Conservation (phyloP, 2,888 invertebrate species). For the Euzetes globulus region DNA sequence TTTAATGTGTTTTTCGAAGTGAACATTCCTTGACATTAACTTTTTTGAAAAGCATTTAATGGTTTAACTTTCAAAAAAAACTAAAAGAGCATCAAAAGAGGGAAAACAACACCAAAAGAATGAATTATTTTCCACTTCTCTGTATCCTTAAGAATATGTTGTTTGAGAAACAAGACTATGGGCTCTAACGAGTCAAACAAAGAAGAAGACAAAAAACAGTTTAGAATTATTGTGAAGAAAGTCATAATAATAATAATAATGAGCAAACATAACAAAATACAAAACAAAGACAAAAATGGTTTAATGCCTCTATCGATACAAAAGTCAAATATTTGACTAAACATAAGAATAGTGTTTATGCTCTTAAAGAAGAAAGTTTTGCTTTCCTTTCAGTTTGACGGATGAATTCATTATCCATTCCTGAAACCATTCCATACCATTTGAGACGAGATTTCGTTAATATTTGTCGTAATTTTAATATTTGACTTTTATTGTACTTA, state of each 20-base stretch:
- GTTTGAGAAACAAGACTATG: neutral
- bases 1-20: neutral
- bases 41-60: neutral
- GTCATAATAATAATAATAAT: neutral
- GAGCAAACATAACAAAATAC: neutral
- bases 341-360: neutral
- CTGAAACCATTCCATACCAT: neutral
- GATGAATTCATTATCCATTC: too few species aligned
- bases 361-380: neutral
- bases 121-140: neutral
- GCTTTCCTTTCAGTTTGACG: too few species aligned
- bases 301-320: neutral
- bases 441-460: neutral
- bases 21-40: neutral
- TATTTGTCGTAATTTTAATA: neutral
- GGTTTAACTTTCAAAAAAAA: neutral
- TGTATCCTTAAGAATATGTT: neutral
- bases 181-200: neutral
- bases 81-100: too few species aligned
- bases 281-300: neutral
- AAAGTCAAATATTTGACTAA: neutral
- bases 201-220: neutral
- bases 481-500: neutral
- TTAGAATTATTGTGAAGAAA: neutral
- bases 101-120: neutral